phyloP scores from a whole-genome alignment of 2,797 vertebrate species.

The Hypotaenidia okinawae region DNA sequence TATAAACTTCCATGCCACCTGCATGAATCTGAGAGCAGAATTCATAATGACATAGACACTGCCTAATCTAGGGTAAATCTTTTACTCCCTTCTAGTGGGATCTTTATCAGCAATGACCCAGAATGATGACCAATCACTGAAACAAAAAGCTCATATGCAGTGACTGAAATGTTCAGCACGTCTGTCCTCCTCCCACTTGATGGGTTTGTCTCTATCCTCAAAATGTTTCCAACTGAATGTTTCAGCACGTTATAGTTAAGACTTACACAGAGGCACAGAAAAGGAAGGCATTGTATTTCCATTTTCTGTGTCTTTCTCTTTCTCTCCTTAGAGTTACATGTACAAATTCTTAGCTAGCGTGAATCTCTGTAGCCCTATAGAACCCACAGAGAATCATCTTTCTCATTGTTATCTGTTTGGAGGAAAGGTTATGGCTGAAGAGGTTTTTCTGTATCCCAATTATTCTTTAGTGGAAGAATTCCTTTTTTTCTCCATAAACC shows the following conservation, averaged over 20 bases:
- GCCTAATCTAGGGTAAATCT: slow-evolving; percentile 27
- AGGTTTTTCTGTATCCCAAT: not conserved
- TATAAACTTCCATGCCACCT: slow-evolving; percentile 32
- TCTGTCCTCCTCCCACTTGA: not conserved
- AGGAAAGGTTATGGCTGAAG: not conserved
- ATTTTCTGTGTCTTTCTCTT: not conserved
- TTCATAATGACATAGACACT: slow-evolving; percentile 16
- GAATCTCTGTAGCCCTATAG: not conserved
- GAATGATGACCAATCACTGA: slow-evolving; percentile 36
- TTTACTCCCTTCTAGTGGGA: slow-evolving; percentile 24
- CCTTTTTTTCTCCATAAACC: not conserved
- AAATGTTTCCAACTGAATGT: slow-evolving; percentile 1
- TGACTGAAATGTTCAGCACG: not conserved
- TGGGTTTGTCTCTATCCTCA: not conserved
- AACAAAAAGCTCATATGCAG: not conserved
- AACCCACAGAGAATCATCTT: not conserved
- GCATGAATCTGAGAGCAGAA: slow-evolving; percentile 39
- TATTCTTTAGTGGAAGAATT: not conserved
- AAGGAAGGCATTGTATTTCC: not conserved
- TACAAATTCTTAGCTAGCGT: not conserved
- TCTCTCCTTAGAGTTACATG: not conserved
- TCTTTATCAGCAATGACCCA: slow-evolving; percentile 55
- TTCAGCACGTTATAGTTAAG: not conserved
- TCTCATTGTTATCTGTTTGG: not conserved
- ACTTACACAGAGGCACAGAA: not conserved